These are phyloP conservation scores for Hippotragus niger DNA, from an alignment of 2,113 vertebrate genomes.

Conservation along the genomic window DNA sequence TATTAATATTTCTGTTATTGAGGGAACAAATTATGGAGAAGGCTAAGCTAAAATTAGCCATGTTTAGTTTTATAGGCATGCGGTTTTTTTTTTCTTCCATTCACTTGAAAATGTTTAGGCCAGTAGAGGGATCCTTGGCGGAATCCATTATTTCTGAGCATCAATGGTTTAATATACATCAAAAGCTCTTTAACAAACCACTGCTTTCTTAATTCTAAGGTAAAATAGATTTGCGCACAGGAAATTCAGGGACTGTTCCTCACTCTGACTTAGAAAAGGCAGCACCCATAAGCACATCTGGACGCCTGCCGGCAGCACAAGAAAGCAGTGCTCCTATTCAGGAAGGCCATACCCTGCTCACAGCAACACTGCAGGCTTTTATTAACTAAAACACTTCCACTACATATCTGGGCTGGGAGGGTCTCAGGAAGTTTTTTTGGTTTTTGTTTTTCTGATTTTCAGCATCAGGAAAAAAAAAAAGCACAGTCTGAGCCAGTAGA, in stretches of 20 bases:
- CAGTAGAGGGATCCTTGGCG: constrained; percentile 62
- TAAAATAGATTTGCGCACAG: constrained; percentile 57
- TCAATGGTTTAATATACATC: constrained; percentile 69
- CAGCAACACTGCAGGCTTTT: constrained; percentile 63
- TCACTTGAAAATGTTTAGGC: constrained; percentile 65
- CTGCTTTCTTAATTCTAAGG: constrained; percentile 66
- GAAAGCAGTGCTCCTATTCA: constrained; percentile 75
- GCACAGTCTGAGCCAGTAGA: constrained; percentile 66
- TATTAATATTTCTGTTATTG: constrained; percentile 70
- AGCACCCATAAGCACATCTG: constrained; percentile 69
- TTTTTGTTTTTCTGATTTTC: constrained; percentile 39
- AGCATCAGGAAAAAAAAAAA: constrained; percentile 69
- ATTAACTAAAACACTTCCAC: constrained; percentile 20
- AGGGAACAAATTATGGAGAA: constrained; percentile 72
- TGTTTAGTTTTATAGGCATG: constrained; percentile 70
- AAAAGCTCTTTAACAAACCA: constrained; percentile 69
- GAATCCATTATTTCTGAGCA: constrained; percentile 56
- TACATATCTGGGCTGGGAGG: constrained; percentile 34
- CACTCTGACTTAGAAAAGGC: constrained; percentile 69
- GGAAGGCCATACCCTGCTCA: constrained; percentile 72
- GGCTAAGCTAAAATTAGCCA: constrained; percentile 70
- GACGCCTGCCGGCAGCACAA: constrained; percentile 68
- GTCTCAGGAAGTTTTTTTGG: constrained; percentile 55
- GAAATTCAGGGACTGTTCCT: constrained; percentile 44
- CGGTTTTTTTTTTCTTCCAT: constrained; percentile 42